Conservation (phyloP, 2,797 vertebrate species). For the Pogoniulus pusillus region DNA sequence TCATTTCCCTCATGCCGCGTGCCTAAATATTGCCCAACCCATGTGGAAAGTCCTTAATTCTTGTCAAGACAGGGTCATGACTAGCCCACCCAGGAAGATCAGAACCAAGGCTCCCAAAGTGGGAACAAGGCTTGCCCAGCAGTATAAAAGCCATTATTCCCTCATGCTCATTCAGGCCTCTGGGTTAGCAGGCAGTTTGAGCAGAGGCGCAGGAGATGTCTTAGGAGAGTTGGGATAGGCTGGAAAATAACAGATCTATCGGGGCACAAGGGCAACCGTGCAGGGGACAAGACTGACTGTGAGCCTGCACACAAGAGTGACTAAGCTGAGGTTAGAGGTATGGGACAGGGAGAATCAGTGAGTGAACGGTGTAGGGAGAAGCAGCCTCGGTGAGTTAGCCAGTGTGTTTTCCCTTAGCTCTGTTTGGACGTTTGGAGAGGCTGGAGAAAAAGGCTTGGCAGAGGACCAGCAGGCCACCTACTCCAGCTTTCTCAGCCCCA, state of each 20-base stretch:
- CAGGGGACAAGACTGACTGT: neutral
- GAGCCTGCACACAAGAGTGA: neutral
- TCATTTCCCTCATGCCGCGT: slow-evolving; percentile 65
- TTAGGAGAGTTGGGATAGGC: slow-evolving; percentile 22
- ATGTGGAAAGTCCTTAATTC: slow-evolving; percentile 68
- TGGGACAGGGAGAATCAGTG: neutral
- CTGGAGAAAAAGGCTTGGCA: slow-evolving; percentile 42
- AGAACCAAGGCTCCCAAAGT: slow-evolving; percentile 54
- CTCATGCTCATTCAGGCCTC: slow-evolving; percentile 37
- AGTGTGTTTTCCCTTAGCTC: slow-evolving; percentile 27
- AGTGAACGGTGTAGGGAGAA: neutral
- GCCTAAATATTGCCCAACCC: slow-evolving; percentile 69
- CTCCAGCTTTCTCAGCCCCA: slow-evolving; percentile 40
- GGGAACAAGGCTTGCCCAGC: slow-evolving; percentile 57
- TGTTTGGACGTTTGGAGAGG: slow-evolving; percentile 15
- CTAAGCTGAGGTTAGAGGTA: neutral
- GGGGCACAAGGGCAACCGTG: neutral
- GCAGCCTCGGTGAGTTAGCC: neutral
- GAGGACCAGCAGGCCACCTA: slow-evolving; percentile 53
- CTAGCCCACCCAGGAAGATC: slow-evolving; percentile 70
- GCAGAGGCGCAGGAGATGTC: slow-evolving; percentile 43
- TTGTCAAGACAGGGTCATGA: slow-evolving; percentile 69
- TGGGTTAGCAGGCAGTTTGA: slow-evolving; percentile 43
- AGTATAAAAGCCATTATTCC: slow-evolving; percentile 65
- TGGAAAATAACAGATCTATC: neutral